These are phyloP conservation scores for Drosophila cracens DNA, from an alignment of 2,888 invertebrate genomes.

Conservation along the genomic window DNA sequence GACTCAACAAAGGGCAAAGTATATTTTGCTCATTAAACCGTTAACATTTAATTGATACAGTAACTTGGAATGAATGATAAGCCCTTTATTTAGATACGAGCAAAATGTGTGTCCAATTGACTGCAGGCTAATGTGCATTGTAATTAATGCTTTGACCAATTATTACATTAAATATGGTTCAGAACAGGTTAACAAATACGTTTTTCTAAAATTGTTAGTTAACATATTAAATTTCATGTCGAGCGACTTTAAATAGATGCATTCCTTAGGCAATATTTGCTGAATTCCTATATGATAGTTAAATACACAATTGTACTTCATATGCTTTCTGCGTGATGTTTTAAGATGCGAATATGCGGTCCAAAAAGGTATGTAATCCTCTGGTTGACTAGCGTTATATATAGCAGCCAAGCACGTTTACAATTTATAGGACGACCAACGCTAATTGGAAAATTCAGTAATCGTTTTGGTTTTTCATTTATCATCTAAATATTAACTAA, in stretches of 20 bases:
- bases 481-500: background rate
- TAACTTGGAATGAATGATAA: background rate
- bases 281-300: background rate
- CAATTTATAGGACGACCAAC: background rate
- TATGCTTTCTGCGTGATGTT: background rate
- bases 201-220: background rate
- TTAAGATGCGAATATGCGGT: background rate
- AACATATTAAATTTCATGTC: background rate
- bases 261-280: background rate
- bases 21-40: background rate
- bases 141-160: background rate
- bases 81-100: background rate
- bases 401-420: background rate
- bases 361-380: background rate
- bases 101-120: background rate
- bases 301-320: background rate
- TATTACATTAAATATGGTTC: background rate
- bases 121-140: background rate
- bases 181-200: background rate
- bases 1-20: background rate
- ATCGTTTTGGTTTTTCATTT: constrained; percentile 1
- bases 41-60: background rate
- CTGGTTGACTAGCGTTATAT: background rate
- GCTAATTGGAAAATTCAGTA: constrained; percentile 4
- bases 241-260: background rate